Conservation (phyloP, 2,113 vertebrate genomes). For the Echinops telfairi region DNA sequence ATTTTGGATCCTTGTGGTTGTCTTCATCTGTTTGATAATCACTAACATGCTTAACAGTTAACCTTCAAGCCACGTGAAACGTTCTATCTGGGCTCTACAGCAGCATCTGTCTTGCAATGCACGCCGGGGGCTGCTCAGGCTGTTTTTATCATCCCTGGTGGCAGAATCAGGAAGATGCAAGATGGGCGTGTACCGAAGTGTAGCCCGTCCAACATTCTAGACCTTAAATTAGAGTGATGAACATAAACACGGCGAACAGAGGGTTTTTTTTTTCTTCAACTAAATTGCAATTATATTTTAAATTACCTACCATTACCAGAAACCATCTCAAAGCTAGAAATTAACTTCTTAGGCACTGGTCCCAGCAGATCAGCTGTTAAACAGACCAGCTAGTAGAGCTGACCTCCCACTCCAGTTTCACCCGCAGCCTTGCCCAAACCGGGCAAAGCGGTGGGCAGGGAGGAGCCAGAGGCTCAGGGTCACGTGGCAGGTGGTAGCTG, state of each 20-base stretch:
- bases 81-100: conserved; percentile 79
- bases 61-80: conserved; percentile 85
- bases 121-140: conserved; percentile 86
- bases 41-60: conserved; percentile 83
- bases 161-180: conserved; percentile 88
- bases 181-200: conserved; percentile 85
- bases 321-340: conserved; percentile 91
- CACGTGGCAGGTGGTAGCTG: conserved; percentile 13
- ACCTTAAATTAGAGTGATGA: conserved; percentile 94
- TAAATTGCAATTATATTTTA: conserved; percentile 93
- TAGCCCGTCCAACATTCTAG: conserved; percentile 84
- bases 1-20: conserved; percentile 80
- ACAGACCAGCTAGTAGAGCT: conserved; percentile 77
- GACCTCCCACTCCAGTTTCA: conserved; percentile 53
- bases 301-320: conserved; percentile 96
- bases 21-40: conserved; percentile 85
- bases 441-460: conserved; percentile 28
- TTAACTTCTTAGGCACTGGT: conserved; percentile 92
- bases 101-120: conserved; percentile 80
- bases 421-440: background rate
- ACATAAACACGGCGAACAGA: conserved; percentile 92
- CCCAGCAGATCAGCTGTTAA: conserved; percentile 92
- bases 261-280: conserved; percentile 89
- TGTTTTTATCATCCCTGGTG: conserved; percentile 87
- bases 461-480: background rate